Base-by-base conservation (phyloP, 1,140 invertebrate species). In the Leguminivora glycinivorella region DNA sequence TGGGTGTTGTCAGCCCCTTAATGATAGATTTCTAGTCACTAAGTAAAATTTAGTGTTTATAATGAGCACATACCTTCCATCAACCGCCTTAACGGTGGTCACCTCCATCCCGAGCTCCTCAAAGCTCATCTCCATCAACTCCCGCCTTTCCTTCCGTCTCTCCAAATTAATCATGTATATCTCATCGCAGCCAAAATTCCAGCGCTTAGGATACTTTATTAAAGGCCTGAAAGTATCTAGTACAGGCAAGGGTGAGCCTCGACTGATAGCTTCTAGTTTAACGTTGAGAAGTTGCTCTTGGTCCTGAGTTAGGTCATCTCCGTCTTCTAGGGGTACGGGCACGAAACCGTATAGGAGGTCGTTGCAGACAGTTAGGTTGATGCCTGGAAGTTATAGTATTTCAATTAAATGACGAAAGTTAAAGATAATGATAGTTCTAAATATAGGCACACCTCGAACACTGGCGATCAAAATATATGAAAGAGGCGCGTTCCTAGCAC, bases 141-240 rank as follows among this genome's bases (percentile, higher is more conserved):
- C 73, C 29, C 95, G 91, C 75, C 98, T 92, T 77, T 98, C 96
- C 0, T 94, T 93, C 74, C 98, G 92, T 74, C 98, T 91, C 63
- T 94, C 88, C 56, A 99, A 91, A 91, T 99, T 99, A 14, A 99
- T 99, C 93, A 99, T 94, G 82, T 95, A 99, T 67, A 99, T 94
- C 77, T 95, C 89, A 87, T 96, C 95, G 76, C 98, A 94, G 0
- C 93, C 94, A 6, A 97, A 87, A 19, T 91, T 95, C 70, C 94
- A 93, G 56, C 91, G 92, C 34, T 87, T 72, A 1, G 93, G 94
- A 77, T 93, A 88, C 17, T 68, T 78, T 0, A 94, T 90, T 81
- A 92, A 95, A 52, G 87, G 75, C n/a, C 78, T 70, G 17, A 93
- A 79, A 19, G 90, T 69, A 9, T 75, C 69, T 66, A 85, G 79